Percentiles rank a stretch among this genome's conserved stretches.
phyloP scores from a whole-genome alignment of 2,888 invertebrate species.

The Parnassius smintheus region DNA sequence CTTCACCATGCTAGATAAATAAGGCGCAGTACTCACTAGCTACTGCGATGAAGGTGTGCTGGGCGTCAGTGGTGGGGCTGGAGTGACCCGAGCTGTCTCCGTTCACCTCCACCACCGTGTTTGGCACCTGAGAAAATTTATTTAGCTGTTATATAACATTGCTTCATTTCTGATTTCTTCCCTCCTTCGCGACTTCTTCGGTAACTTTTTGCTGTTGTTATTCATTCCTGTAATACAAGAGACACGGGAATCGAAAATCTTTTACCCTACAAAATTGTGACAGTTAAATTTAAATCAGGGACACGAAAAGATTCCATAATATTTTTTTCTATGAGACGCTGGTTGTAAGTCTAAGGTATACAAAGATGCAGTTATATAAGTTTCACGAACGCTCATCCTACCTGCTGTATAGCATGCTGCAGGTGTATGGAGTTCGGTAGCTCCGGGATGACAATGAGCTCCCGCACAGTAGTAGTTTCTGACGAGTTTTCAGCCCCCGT shows the following conservation, averaged over 20 bases:
- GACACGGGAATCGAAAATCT: no score
- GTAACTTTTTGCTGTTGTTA: no score
- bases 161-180: no score
- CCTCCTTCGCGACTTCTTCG: no score
- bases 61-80: slow-evolving; percentile 72
- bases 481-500: slow-evolving; percentile 56
- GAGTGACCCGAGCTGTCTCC: slow-evolving; percentile 82
- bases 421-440: slow-evolving; percentile 66
- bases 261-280: no score
- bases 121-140: slow-evolving; percentile 60
- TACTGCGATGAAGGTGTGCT: slow-evolving; percentile 86
- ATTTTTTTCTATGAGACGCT: no score
- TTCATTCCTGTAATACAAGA: no score
- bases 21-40: slow-evolving; percentile 77
- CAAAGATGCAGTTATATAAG: no score
- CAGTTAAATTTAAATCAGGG: no score
- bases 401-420: slow-evolving; percentile 77
- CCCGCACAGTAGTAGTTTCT: slow-evolving; percentile 58
- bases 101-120: slow-evolving; percentile 71
- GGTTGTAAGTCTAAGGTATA: no score
- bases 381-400: slow-evolving; percentile 31
- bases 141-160: background rate
- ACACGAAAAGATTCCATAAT: no score
- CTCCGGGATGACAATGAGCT: slow-evolving; percentile 75
- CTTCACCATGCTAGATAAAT: slow-evolving; percentile 1